Base-by-base conservation (phyloP, 2,888 invertebrate species). In the Tribolium freemani region DNA sequence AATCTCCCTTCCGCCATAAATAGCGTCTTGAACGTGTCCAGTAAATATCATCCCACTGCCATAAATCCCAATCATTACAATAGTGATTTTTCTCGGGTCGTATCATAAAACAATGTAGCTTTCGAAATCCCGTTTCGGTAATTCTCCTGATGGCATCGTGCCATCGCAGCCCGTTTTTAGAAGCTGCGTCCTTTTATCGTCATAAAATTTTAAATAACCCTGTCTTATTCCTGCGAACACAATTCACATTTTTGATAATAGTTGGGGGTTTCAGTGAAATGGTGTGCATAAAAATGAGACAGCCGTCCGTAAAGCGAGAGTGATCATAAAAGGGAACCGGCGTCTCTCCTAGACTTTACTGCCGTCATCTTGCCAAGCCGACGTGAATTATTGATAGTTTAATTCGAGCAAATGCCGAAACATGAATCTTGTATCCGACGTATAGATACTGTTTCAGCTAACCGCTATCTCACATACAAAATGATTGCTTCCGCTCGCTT, bases 351-450 rank as follows among this genome's bases (percentile, higher is more conserved):
- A 76, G 82, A 81, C 80, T 85, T 84, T 84, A 83, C 82, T 79
- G 79, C 81, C 81, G 80, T 82, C 83, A 83, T 81, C 80, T 80
- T 80, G 81, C 80, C 82, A 82, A 76, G 78, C 79, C 75, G 73
- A 75, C 76, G 69, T 86, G 85, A 85, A 86, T 86, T 85, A 86
- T 86, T 86, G 85, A 86, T 85, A 84, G 81, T 86, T 86, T 85
- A 86, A 86, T 86, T 86, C 84, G 84, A 80, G 81, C 80, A 83
- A 85, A 85, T 84, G 84, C 83, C 80, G 78, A 80, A 79, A 80
- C 84, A 84, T 83, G 83, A 84, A 84, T 84, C 83, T 83, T 83
- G 81, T 80, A 84, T 84, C 74, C 69, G 54, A 64, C 70, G 48
- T 72, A 64, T 69, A 72, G 56, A 67, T 71, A 71, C 71, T 53